Evolutionary conservation across 2,797 vertebrate species (phyloP).

Genomic region (Phrynocephalus vlangalii): DNA sequence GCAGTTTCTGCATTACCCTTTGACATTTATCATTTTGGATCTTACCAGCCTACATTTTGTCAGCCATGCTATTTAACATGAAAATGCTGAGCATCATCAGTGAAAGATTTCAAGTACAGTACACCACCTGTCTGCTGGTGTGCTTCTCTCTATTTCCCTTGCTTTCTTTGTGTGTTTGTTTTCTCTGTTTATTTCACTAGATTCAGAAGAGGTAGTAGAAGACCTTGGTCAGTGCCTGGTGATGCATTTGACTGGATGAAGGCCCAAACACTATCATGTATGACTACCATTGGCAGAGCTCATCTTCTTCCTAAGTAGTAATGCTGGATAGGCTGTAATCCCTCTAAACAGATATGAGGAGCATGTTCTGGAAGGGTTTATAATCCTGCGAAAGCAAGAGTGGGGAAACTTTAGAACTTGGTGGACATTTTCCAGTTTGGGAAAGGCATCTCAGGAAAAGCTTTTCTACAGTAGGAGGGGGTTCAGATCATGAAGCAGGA

Average conservation of each 20-base stretch:
- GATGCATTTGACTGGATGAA: not conserved
- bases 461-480: too few relatives aligned
- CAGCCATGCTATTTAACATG: not conserved
- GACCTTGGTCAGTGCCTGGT: not conserved
- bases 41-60: not conserved
- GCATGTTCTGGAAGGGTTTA: too few relatives aligned
- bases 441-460: too few relatives aligned
- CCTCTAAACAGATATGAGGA: too few relatives aligned
- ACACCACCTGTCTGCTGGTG: not conserved
- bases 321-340: too few relatives aligned
- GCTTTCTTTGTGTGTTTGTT: too few relatives aligned
- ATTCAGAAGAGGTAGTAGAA: not conserved
- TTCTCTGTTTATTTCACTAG: not conserved
- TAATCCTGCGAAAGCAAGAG: too few relatives aligned
- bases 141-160: not conserved
- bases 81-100: not conserved
- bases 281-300: not conserved
- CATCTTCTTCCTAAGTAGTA: not conserved
- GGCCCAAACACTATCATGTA: too few relatives aligned
- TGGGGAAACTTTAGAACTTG: too few relatives aligned
- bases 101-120: not conserved
- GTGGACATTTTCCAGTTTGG: too few relatives aligned
- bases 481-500: too few relatives aligned
- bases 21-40: not conserved
- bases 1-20: not conserved